These are phyloP conservation scores for Drosophila tsacasi DNA, from an alignment of 1,140 invertebrate species.

Conservation along the genomic window DNA sequence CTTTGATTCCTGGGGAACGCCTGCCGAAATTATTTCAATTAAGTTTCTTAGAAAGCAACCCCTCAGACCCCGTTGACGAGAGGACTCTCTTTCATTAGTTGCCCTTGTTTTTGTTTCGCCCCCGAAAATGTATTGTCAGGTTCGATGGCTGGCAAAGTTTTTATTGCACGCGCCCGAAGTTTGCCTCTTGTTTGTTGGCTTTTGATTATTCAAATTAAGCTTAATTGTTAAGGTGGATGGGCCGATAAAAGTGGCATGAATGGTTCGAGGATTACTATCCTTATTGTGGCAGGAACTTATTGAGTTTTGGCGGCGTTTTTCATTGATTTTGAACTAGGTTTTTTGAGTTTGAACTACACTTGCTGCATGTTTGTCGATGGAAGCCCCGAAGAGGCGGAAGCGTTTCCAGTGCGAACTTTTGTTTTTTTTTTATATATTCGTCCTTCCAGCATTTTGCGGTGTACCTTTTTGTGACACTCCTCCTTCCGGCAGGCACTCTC, in stretches of 20 bases:
- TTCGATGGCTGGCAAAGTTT: constrained; percentile 76
- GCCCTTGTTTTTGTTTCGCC: constrained; percentile 64
- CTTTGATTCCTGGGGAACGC: constrained; percentile 29
- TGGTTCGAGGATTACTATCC: not conserved
- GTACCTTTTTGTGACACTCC: constrained; percentile 59
- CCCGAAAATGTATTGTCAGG: constrained; percentile 73
- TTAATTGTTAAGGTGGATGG: constrained; percentile 74
- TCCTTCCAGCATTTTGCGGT: constrained; percentile 56
- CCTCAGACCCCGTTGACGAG: not conserved
- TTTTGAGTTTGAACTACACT: constrained; percentile 15
- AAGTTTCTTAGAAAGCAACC: constrained; percentile 71
- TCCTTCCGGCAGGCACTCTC: constrained; percentile 27
- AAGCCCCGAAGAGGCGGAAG: constrained; percentile 58
- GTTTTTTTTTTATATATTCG: constrained; percentile 19
- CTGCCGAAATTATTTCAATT: constrained; percentile 78
- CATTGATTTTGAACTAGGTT: constrained; percentile 4
- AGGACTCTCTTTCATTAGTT: constrained; percentile 70
- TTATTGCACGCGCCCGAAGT: constrained; percentile 65
- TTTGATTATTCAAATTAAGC: constrained; percentile 82
- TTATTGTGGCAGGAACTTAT: constrained; percentile 13
- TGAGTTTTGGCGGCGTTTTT: not conserved
- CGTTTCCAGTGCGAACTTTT: constrained; percentile 58
- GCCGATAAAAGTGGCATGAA: constrained; percentile 20
- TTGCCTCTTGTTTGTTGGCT: constrained; percentile 72
- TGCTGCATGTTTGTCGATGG: constrained; percentile 49